Evolutionary conservation across 2,797 vertebrate genomes (phyloP), one percentile per base, ranked within the genome.

Genomic region (Helarctos malayanus): DNA sequence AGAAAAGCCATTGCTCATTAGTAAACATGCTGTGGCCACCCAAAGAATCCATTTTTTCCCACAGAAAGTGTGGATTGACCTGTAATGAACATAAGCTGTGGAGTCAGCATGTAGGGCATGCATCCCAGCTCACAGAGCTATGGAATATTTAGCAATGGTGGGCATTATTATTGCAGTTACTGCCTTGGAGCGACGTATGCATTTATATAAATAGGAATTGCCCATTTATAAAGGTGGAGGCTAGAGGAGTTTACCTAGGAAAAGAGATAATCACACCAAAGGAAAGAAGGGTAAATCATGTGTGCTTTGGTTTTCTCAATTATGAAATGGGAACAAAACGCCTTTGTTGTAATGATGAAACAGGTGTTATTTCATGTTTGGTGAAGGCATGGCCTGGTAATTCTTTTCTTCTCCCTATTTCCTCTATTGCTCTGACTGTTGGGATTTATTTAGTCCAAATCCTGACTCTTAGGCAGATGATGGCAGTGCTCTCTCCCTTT

Each of bases 171-270:
- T 57, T 65, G 54, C 56, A 29, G 7, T 56, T 45, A 15, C 41
- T 86, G 87, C 6, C 16, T 25, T 71, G 7, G 61, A 93, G 5
- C 25, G 54, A 86, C 10, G 78, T 76, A 32, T 7, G 1, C 15
- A 76, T 61, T 95, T 89, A 79, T n/a, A 25, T 78, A 75, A 87
- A 41, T 65, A 83, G 38, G 32, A 96, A 65, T 35, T 80, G 5
- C 11, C 32, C 12, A 25, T n/a, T 87, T 45, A 63, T 35, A 73
- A 75, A 83, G 9, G 41, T 54, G 19, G n/a, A 57, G 29, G 3
- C 9, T 54, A 59, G 7, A 90, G 21, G 73, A 82, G 32, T 25
- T 65, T 76, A 57, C 59, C 19, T 92, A 89, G 52, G 7, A 65
- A 73, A 49, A 7, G 7, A 35, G 65, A 85, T 45, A 76, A 29